Evolutionary conservation across 2,113 vertebrate genomes (phyloP).

Genomic region (Excalfactoria chinensis): DNA sequence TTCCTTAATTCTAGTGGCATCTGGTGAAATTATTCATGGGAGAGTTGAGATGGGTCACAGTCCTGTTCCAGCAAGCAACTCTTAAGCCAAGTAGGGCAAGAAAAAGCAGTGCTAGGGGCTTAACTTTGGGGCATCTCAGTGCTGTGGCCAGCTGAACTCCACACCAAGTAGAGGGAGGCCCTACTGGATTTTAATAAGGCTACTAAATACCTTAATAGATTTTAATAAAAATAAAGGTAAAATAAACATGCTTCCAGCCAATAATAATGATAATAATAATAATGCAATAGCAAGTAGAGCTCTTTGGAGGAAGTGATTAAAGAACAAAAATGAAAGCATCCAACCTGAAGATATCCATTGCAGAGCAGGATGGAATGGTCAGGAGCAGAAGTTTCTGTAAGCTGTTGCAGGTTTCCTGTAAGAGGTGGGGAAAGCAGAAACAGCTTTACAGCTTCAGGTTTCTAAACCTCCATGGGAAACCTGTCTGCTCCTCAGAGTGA

Average conservation of each 20-base stretch:
- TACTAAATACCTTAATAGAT: neutral
- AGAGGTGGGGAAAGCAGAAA: neutral
- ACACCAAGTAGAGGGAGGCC: neutral
- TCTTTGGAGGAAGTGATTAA: neutral
- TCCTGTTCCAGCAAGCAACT: neutral
- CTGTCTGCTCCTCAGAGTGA: fast-evolving
- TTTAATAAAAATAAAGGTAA: neutral
- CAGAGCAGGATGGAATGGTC: neutral
- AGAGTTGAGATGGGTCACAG: neutral
- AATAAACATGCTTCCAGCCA: neutral
- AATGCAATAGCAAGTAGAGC: fast-evolving
- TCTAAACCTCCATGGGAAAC: neutral
- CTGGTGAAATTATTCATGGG: neutral
- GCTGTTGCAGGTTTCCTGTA: neutral
- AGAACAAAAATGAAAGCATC: neutral
- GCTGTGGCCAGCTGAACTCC: neutral
- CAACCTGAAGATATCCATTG: neutral
- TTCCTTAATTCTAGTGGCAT: neutral
- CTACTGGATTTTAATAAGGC: neutral
- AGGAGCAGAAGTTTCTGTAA: neutral
- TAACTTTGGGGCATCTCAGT: fast-evolving
- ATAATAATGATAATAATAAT: neutral
- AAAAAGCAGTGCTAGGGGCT: neutral
- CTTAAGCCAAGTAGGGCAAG: neutral
- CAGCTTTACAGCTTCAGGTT: neutral